Base-by-base conservation (phyloP, 2,797 vertebrate genomes). In the Carapus acus region DNA sequence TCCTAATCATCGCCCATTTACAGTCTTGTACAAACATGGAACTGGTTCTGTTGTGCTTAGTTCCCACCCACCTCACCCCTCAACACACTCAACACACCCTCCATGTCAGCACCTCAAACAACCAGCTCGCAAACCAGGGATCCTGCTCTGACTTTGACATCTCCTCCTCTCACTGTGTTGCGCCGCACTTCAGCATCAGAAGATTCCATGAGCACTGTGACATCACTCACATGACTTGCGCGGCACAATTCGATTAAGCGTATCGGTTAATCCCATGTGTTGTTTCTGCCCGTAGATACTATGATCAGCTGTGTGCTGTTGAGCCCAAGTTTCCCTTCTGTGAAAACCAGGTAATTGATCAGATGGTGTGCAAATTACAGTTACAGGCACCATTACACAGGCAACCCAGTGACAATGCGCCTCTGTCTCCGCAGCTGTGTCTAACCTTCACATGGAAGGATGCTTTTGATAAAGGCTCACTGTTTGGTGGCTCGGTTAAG, bases 371-470 rank as follows among this genome's bases (percentile, higher is more conserved):
- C 23, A 23, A 54, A 43, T 45, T 22, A 64, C 39, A 52, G 19
- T 19, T n/a, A 70, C 43, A 44, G 45, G 45, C 21, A 64, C 39
- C 53, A 17, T 19, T n/a, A 70, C 43, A 44, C 42, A 17, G n/a
- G n/a, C n/a, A 49, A 43, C 14, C 48, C n/a, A 23, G 62, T 68
- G 42, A 62, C 33, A 66, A 73, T 64, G 0, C 70, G 13, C 71
- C 49, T 79, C 34, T 84, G 44, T 79, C 45, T 75, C 69, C 78
- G 6, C 76, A 98, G 96, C 86, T 98, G 68, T 97, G 94, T 80
- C 81, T 99, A 81, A 97, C 94, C 13, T 99, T 99, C 83, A 98
- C 94, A 0, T 99, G 96, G 96, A 98, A 97, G 80, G 96, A 99
- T 88, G 96, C 96, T 51, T 99, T 99, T 80, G 96, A 99, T 83